Evolutionary conservation across 2,888 invertebrate genomes (phyloP).

Genomic region (Apodemia zela): DNA sequence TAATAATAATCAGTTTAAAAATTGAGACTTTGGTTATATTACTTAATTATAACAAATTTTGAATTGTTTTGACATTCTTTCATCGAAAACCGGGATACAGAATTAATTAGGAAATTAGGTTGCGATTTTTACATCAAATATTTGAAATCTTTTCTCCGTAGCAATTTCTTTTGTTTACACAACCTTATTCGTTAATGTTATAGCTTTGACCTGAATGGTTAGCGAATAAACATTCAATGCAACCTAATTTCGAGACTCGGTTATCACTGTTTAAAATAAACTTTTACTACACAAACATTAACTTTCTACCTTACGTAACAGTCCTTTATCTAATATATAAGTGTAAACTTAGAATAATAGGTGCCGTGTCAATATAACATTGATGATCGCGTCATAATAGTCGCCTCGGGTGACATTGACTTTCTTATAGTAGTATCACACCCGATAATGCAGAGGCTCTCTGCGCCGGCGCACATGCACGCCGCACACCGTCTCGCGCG

Average conservation of each 20-base stretch:
- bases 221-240: conserved; percentile 23
- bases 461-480: conserved; percentile 59
- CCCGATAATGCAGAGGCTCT: conserved; percentile 45
- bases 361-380: conserved; percentile 34
- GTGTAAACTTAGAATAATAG: conserved; percentile 12
- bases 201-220: conserved; percentile 30
- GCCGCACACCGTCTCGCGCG: conserved; percentile 70
- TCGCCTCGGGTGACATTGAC: conserved; percentile 70
- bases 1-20: too few species aligned
- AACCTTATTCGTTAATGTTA: conserved; percentile 42
- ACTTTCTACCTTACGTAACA: conserved; percentile 26
- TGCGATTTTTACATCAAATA: conserved; percentile 33
- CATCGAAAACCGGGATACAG: conserved; percentile 58
- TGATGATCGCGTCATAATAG: conserved; percentile 52
- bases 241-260: conserved; percentile 16
- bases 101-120: conserved; percentile 46
- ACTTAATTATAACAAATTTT: too few species aligned
- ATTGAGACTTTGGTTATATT: too few species aligned
- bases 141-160: conserved; percentile 41
- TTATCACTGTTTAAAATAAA: conserved; percentile 15
- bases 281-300: conserved; percentile 22
- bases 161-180: conserved; percentile 48
- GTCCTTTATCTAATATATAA: conserved; percentile 8
- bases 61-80: conserved; percentile 28
- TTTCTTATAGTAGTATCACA: conserved; percentile 68